These are phyloP conservation scores for Hydroisotoma schaefferi DNA, from an alignment of 2,888 invertebrate genomes.

Conservation along the genomic window DNA sequence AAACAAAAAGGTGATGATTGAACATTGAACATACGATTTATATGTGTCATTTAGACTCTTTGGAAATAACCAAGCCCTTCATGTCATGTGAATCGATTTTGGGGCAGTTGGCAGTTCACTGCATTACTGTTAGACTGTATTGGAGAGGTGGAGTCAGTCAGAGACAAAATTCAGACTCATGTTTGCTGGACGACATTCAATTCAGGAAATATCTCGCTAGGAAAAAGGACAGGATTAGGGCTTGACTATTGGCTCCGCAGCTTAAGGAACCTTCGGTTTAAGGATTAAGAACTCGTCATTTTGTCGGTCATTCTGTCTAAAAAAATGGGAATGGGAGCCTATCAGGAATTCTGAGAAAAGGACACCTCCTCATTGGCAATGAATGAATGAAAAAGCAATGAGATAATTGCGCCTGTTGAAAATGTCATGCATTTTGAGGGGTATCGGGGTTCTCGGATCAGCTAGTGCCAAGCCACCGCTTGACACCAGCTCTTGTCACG, in stretches of 20 bases:
- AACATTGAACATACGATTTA: constrained; percentile 8
- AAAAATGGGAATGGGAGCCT: no score
- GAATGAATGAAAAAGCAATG: no score
- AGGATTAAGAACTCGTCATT: constrained; percentile 1
- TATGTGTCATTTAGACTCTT: constrained; percentile 13
- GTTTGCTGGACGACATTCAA: background rate
- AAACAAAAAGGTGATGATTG: constrained; percentile 11
- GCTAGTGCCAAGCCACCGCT: background rate
- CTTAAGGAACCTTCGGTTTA: background rate
- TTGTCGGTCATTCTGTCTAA: constrained; percentile 3
- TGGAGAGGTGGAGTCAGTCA: constrained; percentile 5
- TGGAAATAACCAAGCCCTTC: constrained; percentile 10
- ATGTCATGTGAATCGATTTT: constrained; percentile 7
- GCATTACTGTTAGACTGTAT: background rate
- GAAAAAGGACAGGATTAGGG: constrained; percentile 2
- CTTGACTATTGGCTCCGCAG: background rate
- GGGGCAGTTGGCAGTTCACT: constrained; percentile 2
- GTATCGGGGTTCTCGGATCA: constrained; percentile 3
- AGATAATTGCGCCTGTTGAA: constrained; percentile 5
- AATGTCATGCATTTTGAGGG: background rate
- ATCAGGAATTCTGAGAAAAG: background rate
- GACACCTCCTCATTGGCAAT: background rate
- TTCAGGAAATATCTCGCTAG: background rate
- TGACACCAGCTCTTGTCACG: background rate
- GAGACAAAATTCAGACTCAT: constrained; percentile 5